phyloP scores from a whole-genome alignment of 2,797 vertebrate species.

The Sebastiscus albofasciatus region DNA sequence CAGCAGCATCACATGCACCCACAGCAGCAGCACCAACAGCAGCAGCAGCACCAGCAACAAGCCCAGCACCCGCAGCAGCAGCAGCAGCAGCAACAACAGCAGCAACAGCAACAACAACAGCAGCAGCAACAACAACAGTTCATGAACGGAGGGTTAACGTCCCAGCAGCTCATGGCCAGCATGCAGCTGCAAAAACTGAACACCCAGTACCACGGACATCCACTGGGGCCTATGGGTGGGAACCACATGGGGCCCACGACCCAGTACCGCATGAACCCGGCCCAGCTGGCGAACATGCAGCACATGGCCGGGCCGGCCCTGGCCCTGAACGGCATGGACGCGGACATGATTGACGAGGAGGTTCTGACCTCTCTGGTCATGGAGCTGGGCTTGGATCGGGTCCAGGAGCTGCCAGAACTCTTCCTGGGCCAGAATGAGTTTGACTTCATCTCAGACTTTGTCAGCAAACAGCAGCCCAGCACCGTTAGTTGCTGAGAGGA shows the following conservation, averaged over 20 bases:
- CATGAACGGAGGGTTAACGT: constrained; percentile 78
- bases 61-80: constrained; percentile 65
- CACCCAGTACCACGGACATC: constrained; percentile 91
- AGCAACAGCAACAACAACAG: constrained; percentile 54
- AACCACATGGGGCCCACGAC: constrained; percentile 81
- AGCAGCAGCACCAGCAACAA: constrained; percentile 53
- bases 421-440: constrained; percentile 98
- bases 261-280: constrained; percentile 85
- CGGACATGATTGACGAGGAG: constrained; percentile 96
- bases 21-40: constrained; percentile 69
- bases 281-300: constrained; percentile 86
- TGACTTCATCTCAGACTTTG: constrained; percentile 97
- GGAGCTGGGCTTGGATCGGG: constrained; percentile 94
- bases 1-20: constrained; percentile 79
- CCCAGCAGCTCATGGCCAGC: constrained; percentile 92
- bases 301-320: constrained; percentile 87
- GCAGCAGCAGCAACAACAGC: constrained; percentile 63
- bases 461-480: constrained; percentile 94
- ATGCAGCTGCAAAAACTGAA: constrained; percentile 96
- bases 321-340: constrained; percentile 91
- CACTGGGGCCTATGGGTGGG: constrained; percentile 82
- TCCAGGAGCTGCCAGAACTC: constrained; percentile 96
- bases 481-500: constrained; percentile 92
- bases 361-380: constrained; percentile 94
- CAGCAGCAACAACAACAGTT: constrained; percentile 76